Base-by-base conservation (phyloP, 2,797 vertebrate species). In the Leontopithecus rosalia region DNA sequence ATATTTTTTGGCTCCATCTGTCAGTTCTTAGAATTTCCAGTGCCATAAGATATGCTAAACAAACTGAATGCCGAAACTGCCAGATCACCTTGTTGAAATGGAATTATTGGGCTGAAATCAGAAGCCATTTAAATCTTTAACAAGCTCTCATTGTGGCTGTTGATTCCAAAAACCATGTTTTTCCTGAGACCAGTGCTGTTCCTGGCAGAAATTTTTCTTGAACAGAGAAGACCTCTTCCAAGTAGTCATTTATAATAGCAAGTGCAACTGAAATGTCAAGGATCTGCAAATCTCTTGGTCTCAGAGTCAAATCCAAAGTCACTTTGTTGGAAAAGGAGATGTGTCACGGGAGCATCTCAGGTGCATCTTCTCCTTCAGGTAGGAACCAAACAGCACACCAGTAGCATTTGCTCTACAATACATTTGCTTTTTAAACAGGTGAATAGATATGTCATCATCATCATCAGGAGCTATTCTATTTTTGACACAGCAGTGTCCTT, bases 61-160 rank as follows among this genome's bases (percentile, higher is more conserved):
- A 87, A 97, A 41, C 95, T 89, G 58, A 73, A 79, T 88, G 86
- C 94, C 90, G 57, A 89, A 89, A 93, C 41, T 46, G 26, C 70
- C 70, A 19, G n/a, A 94, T 98, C 97, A 92, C 81, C 92, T 43
- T n/a, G 91, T 97, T 95, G 88, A 82, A 88, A 96, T 28, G 77
- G 41, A 76, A 97, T 97, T 75, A 90, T 93, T 95, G 95, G 96
- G 93, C 93, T 97, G 97, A 97, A 97, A 90, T 94, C 95, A 85
- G 96, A 98, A 97, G 94, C 91, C 91, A 96, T 93, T 97, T 97
- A 91, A 96, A 97, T 97, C 97, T 96, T 94, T 94, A 97, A 48
- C 94, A 94, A 97, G 48, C 76, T 70, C 95, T 96, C 83, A 58
- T 87, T 79, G 57, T 2, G 7, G 92, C 67, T 90, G 57, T 20